phyloP scores from a whole-genome alignment of 2,888 invertebrate genomes.

The Litoditis marina region DNA sequence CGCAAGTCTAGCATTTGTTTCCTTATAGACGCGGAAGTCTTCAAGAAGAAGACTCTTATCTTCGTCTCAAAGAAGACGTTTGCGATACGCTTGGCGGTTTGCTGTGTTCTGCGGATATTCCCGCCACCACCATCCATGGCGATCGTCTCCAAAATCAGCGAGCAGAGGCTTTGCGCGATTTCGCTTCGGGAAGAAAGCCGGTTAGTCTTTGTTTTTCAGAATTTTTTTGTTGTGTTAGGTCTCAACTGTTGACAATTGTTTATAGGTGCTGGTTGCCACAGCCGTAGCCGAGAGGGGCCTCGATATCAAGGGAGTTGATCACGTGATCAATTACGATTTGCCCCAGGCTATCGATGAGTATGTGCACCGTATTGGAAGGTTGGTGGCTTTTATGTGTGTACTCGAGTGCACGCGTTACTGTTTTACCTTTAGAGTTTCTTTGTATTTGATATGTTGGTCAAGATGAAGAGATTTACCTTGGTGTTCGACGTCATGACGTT shows the following conservation, averaged over 20 bases:
- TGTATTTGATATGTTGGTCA: neutral
- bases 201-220: constrained; percentile 1
- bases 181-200: constrained; percentile 63
- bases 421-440: too few species aligned
- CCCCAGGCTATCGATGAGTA: constrained; percentile 65
- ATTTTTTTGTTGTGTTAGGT: too few species aligned
- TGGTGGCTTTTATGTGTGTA: neutral
- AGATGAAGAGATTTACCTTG: neutral
- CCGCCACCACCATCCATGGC: constrained; percentile 75
- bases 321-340: constrained; percentile 65
- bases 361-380: constrained; percentile 66
- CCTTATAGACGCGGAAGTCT: constrained; percentile 28
- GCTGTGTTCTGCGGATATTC: constrained; percentile 74
- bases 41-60: constrained; percentile 68
- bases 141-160: constrained; percentile 67
- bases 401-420: neutral
- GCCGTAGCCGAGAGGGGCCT: constrained; percentile 85
- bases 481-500: neutral
- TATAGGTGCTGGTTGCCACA: constrained; percentile 76
- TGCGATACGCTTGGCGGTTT: constrained; percentile 85
- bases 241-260: neutral
- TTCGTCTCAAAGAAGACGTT: constrained; percentile 85
- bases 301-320: constrained; percentile 63
- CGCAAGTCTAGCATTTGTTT: too few species aligned
- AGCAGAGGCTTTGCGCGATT: constrained; percentile 75